Percentiles rank a stretch among this genome's conserved stretches.
Evolutionary conservation across 2,113 vertebrate genomes (phyloP).

Genomic region (Penelope pileata): DNA sequence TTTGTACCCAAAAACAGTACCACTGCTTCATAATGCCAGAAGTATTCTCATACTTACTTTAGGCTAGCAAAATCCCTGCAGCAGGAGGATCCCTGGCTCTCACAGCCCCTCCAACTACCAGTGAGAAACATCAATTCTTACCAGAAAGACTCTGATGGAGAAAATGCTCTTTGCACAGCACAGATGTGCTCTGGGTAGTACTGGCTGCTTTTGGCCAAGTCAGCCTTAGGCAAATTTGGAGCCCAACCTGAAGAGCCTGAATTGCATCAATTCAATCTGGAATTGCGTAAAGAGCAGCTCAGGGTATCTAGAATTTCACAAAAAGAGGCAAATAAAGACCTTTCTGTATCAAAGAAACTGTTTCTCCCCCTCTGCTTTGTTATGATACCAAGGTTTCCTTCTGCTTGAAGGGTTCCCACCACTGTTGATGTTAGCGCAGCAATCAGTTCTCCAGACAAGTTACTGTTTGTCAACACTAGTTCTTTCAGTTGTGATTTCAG

Average conservation of each 20-base stretch:
- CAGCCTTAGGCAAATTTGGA: not conserved
- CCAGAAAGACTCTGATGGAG: not conserved
- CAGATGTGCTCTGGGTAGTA: not conserved
- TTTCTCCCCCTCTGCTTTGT: not conserved
- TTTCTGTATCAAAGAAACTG: not conserved
- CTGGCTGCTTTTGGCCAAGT: not conserved
- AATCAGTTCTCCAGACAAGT: not conserved
- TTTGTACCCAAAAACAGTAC: not conserved
- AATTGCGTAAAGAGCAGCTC: not conserved
- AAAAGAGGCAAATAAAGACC: not conserved
- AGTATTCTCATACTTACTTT: not conserved
- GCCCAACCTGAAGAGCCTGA: not conserved
- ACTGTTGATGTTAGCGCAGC: not conserved
- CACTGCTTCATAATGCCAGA: not conserved
- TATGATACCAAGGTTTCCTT: rapidly evolving
- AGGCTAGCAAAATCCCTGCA: not conserved
- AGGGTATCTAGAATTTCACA: not conserved
- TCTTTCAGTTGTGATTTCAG: not conserved
- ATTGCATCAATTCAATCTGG: not conserved
- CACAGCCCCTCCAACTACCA: not conserved
- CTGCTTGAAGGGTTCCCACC: not conserved
- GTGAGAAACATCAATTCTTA: not conserved
- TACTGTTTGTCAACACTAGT: not conserved
- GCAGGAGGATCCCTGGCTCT: not conserved
- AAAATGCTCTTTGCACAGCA: not conserved